Percentiles rank a stretch among this genome's conserved stretches.
Evolutionary conservation across 2,888 invertebrate species (phyloP).

Genomic region (Perizoma flavofasciatum): DNA sequence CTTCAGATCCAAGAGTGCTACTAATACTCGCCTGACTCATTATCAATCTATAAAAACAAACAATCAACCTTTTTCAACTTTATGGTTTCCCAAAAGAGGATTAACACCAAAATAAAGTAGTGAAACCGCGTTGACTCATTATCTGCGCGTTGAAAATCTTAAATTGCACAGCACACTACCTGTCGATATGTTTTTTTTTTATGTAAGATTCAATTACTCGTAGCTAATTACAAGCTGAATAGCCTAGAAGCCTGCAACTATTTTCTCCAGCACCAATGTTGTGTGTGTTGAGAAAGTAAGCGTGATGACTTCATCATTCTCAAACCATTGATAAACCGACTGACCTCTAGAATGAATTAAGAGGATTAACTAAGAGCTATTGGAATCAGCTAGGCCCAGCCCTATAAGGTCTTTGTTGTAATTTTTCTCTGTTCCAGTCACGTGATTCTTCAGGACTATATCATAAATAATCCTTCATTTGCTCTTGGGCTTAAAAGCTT

Average conservation of each 20-base stretch:
- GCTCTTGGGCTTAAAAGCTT: no score
- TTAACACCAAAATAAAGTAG: conserved; percentile 71
- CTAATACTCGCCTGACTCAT: conserved; percentile 47
- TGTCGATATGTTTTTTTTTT: conserved; percentile 71
- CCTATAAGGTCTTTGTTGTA: no score
- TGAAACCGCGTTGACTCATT: conserved; percentile 81
- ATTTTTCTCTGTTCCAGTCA: no score
- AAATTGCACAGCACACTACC: conserved; percentile 73
- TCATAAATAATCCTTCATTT: no score
- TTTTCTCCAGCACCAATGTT: background rate
- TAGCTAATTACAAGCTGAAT: conserved; percentile 60
- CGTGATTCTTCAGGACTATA: no score
- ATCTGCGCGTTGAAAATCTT: conserved; percentile 74
- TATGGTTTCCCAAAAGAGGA: conserved; percentile 73
- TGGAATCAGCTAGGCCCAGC: no score
- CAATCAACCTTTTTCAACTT: conserved; percentile 57
- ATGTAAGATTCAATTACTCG: conserved; percentile 73
- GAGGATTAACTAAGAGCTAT: no score
- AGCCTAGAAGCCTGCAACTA: conserved; percentile 12
- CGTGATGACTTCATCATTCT: no score
- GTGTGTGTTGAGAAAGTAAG: no score
- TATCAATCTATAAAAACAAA: conserved; percentile 53
- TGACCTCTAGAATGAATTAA: no score
- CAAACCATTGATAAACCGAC: no score
- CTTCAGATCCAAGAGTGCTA: conserved; percentile 27